Base-by-base conservation (phyloP, 2,888 invertebrate species). In the Acanthopleura granulata region DNA sequence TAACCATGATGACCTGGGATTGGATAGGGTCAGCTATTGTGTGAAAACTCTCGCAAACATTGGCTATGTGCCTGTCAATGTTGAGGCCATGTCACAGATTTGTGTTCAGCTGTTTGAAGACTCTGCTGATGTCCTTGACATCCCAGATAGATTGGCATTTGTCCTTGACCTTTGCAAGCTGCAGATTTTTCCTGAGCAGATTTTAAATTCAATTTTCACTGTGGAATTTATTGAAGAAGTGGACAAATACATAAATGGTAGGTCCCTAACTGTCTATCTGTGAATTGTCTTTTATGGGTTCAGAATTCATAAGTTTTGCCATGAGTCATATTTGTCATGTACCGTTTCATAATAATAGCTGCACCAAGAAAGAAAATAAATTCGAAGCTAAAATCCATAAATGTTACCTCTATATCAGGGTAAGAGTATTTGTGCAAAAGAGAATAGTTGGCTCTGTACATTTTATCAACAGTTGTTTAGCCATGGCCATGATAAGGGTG, bases 191-290 rank as follows among this genome's bases (percentile, higher is more conserved):
- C 81, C 81, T 3, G 81, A 82, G 50, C 27, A 49, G 3, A n/a
- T 74, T 69, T 74, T 83, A 49, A 73, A 74, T 0, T 62, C 76
- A 14, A 74, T 83, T 27, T 83, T 83, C 72, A 78, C 79, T 62
- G 69, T 82, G n/a, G 79, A 80, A 57, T 83, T 72, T 75, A 78
- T 83, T 49, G 78, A 81, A 57, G 72, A 74, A 72, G 49, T 83
- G 12, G 83, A 83, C 66, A 69, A 72, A 15, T 73, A 72, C 71
- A 78, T 81, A 57, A 79, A 79, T 51, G 75, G 82, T 82, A 57
- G 72, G 79, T 77, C 11, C 15, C 66, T 66, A 14, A 14, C 66
- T 66, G 22, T 66, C 12, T 6, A 40, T 6, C 4, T 73, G 15
- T 57, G 14, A 40, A 29, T 22, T n/a, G 14, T 49, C 71, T 1